Conservation (phyloP, 2,797 vertebrate species). For the Malacoraja senta region DNA sequence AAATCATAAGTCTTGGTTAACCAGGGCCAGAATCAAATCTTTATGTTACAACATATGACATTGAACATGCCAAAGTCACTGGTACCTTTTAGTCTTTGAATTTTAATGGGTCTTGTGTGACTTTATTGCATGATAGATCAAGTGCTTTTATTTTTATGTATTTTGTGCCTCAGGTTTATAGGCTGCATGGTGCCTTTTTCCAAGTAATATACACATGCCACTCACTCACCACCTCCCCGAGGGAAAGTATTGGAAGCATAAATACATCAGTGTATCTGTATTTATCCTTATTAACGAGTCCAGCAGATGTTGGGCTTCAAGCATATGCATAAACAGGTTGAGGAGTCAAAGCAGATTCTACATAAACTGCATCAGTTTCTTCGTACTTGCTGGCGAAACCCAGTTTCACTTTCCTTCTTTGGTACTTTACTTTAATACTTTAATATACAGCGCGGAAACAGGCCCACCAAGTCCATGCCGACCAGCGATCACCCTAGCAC, state of each 20-base stretch:
- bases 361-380: no score
- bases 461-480: no score
- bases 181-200: not conserved
- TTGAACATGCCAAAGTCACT: constrained; percentile 19
- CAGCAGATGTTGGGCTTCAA: not conserved
- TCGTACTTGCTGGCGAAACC: not conserved
- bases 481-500: no score
- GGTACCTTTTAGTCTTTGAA: constrained; percentile 2
- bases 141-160: constrained; percentile 19
- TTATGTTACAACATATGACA: not conserved
- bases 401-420: not conserved
- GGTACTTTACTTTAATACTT: no score
- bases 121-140: not conserved
- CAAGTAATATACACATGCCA: not conserved
- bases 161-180: constrained; percentile 4
- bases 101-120: not conserved
- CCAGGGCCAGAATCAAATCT: not conserved
- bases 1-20: not conserved
- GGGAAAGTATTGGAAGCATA: not conserved
- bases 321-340: not conserved
- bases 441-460: no score
- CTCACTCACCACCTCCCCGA: not conserved
- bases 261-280: not conserved
- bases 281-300: constrained; percentile 18
- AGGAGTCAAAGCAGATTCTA: not conserved